Conservation (phyloP, 1,140 invertebrate species). For the Trissolcus basalis region DNA sequence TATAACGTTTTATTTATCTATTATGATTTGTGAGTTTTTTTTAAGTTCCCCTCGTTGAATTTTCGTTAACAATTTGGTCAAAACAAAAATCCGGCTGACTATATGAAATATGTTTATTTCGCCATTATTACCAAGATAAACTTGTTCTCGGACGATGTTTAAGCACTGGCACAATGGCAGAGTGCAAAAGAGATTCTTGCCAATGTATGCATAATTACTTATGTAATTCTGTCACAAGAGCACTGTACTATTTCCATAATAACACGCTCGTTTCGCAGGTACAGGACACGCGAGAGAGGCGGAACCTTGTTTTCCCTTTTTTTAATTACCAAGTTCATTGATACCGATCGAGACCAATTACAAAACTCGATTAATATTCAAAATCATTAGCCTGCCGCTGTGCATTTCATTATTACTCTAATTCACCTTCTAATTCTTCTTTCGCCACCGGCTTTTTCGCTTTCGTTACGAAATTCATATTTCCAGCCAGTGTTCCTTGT, state of each 20-base stretch:
- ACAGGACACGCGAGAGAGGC: conserved; percentile 1
- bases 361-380: conserved; percentile 1
- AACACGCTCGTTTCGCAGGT: conserved; percentile 16
- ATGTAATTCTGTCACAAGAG: conserved; percentile 32
- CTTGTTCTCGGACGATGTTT: conserved; percentile 23
- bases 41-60: no score
- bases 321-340: conserved; percentile 8
- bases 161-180: conserved; percentile 19
- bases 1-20: no score
- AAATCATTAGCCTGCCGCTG: no score
- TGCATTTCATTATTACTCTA: no score
- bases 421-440: no score
- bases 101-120: conserved; percentile 4
- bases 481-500: no score
- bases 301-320: conserved; percentile 5
- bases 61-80: no score
- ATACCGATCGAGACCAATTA: neutral
- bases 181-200: conserved; percentile 27
- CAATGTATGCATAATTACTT: conserved; percentile 43
- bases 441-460: no score
- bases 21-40: no score
- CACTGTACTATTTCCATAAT: conserved; percentile 28
- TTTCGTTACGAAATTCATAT: no score
- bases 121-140: conserved; percentile 24
- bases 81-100: conserved; percentile 1